Base-by-base conservation (phyloP, 2,888 invertebrate genomes). In the Blomia tropicalis region DNA sequence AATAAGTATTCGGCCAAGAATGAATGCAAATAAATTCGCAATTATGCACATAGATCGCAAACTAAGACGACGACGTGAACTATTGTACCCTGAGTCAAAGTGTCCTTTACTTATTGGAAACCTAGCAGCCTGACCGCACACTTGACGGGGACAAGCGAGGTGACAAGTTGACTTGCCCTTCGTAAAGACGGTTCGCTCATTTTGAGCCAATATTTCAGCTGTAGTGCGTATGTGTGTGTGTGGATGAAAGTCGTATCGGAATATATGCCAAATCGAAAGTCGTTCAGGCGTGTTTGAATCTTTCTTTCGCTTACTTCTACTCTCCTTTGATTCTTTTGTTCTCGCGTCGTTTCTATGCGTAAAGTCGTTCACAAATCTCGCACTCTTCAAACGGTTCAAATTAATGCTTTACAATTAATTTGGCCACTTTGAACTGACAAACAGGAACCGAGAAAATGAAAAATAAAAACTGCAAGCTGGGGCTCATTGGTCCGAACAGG, bases 161-260 rank as follows among this genome's bases (percentile, higher is more conserved):
- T 47, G 51, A 47, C 51, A 47, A 47, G 51, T 47, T 47, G 51
- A 47, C 51, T 47, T 47, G 51, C 7, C 51, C 51, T 47, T 7
- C 51, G 7, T 11, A 11, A 11, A 7, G 7, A 17, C 36, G 36
- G 36, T 17, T 11, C 17, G 7, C 17, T 36, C 36, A 11, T 36
- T 36, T 36, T n/a, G n/a, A 7, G 7, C 36, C 36, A 17, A 36
- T 36, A 36, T n/a, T n/a, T n/a, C n/a, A n/a, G n/a, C n/a, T n/a
- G n/a, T n/a, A n/a, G n/a, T n/a, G n/a, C n/a, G n/a, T n/a, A n/a
- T n/a, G n/a, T n/a, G n/a, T n/a, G n/a, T n/a, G n/a, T n/a, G n/a
- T n/a, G n/a, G n/a, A n/a, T n/a, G n/a, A n/a, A n/a, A n/a, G n/a
- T n/a, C n/a, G n/a, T n/a, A n/a, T n/a, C n/a, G n/a, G n/a, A n/a